These are phyloP conservation scores for Operophtera brumata DNA, from an alignment of 2,888 invertebrate genomes.

Conservation along the genomic window DNA sequence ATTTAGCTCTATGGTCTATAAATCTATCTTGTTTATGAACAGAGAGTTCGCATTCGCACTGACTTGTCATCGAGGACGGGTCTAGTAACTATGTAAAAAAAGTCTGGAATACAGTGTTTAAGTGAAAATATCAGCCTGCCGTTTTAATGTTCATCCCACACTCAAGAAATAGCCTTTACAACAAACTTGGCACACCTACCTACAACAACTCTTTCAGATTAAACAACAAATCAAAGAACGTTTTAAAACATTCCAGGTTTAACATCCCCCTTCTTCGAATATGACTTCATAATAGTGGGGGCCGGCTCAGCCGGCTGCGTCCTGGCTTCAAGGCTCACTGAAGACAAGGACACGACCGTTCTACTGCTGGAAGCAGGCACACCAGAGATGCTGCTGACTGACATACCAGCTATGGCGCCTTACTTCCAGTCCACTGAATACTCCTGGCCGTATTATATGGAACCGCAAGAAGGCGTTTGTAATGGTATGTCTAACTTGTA, in stretches of 20 bases:
- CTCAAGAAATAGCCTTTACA: no score
- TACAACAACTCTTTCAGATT: no score
- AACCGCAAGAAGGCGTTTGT: conserved; percentile 83
- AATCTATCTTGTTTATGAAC: no score
- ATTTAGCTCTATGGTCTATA: no score
- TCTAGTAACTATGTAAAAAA: no score
- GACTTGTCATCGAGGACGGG: no score
- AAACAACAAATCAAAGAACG: no score
- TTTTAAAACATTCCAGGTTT: conserved; percentile 45
- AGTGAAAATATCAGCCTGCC: no score
- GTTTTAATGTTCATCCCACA: no score
- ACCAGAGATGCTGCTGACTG: conserved; percentile 75
- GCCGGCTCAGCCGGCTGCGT: conserved; percentile 81
- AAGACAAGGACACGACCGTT: conserved; percentile 62
- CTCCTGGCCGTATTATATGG: conserved; percentile 86
- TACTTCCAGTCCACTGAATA: conserved; percentile 82
- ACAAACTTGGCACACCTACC: no score
- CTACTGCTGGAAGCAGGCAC: conserved; percentile 64
- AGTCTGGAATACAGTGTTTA: no score
- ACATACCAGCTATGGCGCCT: conserved; percentile 79
- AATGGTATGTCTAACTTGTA: conserved; percentile 54
- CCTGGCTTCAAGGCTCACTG: conserved; percentile 73
- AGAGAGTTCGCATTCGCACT: no score
- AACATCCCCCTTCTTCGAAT: conserved; percentile 59
- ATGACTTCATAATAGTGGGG: conserved; percentile 79